Conservation (phyloP, 2,797 vertebrate species). For the Antennarius maculatus region DNA sequence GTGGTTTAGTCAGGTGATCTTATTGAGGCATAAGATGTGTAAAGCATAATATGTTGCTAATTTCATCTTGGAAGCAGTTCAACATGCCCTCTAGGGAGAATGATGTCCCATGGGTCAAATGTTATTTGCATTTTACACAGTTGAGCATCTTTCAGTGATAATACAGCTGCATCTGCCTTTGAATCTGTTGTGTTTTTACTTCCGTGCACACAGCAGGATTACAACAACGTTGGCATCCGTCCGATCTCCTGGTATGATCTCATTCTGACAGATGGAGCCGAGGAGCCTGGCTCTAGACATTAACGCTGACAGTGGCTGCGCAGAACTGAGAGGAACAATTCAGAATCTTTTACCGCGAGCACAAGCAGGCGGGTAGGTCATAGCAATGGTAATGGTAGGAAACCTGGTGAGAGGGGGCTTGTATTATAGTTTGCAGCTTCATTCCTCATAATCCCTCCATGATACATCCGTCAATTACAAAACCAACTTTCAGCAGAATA, state of each 20-base stretch:
- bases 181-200: slow-evolving; percentile 18
- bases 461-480: no score
- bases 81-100: no score
- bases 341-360: no score
- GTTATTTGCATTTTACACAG: slow-evolving; percentile 1
- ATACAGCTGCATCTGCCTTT: not conserved
- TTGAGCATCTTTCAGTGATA: not conserved
- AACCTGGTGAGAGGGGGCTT: no score
- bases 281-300: slow-evolving; percentile 39
- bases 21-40: not conserved
- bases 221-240: slow-evolving; percentile 41
- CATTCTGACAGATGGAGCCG: slow-evolving; percentile 66
- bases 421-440: no score
- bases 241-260: slow-evolving; percentile 41
- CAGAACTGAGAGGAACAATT: slow-evolving; percentile 14
- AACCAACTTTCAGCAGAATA: no score
- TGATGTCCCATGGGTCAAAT: no score
- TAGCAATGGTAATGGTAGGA: no score
- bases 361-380: no score
- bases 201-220: slow-evolving; percentile 33
- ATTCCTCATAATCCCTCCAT: no score
- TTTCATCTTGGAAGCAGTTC: not conserved
- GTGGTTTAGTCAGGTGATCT: not conserved
- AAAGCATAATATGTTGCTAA: not conserved
- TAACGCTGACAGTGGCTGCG: slow-evolving; percentile 39